phyloP scores from a whole-genome alignment of 2,888 invertebrate genomes.

The Calameuta filiformis region DNA sequence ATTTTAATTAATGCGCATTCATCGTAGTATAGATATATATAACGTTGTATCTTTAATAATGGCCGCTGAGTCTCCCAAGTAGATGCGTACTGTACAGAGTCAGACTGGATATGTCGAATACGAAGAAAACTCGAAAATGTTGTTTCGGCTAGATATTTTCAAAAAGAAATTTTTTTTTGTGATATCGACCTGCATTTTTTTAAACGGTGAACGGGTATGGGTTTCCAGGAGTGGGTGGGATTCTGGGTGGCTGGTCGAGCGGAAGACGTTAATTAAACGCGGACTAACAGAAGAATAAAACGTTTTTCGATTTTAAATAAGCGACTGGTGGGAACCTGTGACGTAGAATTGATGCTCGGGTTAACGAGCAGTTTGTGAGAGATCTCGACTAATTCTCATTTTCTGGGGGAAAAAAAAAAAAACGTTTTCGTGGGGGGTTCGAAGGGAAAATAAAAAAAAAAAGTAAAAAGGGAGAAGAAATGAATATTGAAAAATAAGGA shows the following conservation, averaged over 20 bases:
- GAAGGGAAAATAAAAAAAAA: too few species aligned
- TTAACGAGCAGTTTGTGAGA: background rate
- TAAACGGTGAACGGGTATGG: background rate
- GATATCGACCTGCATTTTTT: background rate
- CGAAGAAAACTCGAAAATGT: background rate
- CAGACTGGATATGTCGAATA: background rate
- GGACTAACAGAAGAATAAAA: background rate
- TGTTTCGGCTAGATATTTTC: background rate
- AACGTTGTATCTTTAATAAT: background rate
- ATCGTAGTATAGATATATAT: background rate
- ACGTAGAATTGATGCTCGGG: background rate
- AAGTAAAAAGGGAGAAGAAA: background rate
- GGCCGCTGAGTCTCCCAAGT: background rate
- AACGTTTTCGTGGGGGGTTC: too few species aligned
- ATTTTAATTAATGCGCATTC: background rate
- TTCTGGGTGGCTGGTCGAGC: background rate
- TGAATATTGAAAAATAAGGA: background rate
- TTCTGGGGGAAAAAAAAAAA: background rate
- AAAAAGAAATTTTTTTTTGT: background rate
- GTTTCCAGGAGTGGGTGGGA: background rate
- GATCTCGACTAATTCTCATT: background rate
- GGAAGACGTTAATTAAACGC: background rate
- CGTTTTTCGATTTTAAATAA: background rate
- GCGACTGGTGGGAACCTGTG: background rate
- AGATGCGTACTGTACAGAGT: background rate